Evolutionary conservation across 2,113 vertebrate species (phyloP), one percentile per base, ranked within the genome.

Genomic region (Ciconia stormi): DNA sequence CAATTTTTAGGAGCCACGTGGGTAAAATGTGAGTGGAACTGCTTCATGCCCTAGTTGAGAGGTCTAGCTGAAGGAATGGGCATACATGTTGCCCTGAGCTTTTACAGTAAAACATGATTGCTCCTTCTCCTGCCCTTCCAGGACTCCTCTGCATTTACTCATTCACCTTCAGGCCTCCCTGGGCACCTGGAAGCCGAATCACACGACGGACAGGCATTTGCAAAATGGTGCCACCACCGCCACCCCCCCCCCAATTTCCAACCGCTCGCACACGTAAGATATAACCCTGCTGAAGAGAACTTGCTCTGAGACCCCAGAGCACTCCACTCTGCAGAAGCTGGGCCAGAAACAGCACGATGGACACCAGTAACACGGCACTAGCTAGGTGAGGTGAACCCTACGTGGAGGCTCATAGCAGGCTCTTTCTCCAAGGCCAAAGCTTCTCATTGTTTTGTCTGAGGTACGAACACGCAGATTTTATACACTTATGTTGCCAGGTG

Each of bases 341-440:
- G n/a, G 44, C n/a, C 44, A 91, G 66, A 76, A 80, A 50, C 29
- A 79, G 30, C 16, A 19, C 1, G 23, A 34, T 1, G 4, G 44
- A 81, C 50, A 56, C 3, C 49, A 55, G 65, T 30, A 71, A 46
- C 29, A 29, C 2, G 3, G 34, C 32, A 17, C 53, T 55, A 40
- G 49, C 26, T 71, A 61, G 9, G 23, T 10, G n/a, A 72, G 21
- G 19, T 66, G 25, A 87, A 69, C 81, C 29, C 34, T n/a, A 9
- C 2, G 0, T 10, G 3, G 29, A 83, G 15, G 25, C 9, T 55
- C 6, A 3, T 0, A 71, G 40, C 12, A 50, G 2, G 1, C 18
- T 74, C 50, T 10, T 42, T 72, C 72, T 50, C 71, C 42, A 40
- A 2, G 30, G 69, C 8, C 0, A 0, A 87, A 70, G 73, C 56